These are phyloP conservation scores for Dryoscopus gambensis DNA, from an alignment of 2,113 vertebrate genomes.

Conservation along the genomic window DNA sequence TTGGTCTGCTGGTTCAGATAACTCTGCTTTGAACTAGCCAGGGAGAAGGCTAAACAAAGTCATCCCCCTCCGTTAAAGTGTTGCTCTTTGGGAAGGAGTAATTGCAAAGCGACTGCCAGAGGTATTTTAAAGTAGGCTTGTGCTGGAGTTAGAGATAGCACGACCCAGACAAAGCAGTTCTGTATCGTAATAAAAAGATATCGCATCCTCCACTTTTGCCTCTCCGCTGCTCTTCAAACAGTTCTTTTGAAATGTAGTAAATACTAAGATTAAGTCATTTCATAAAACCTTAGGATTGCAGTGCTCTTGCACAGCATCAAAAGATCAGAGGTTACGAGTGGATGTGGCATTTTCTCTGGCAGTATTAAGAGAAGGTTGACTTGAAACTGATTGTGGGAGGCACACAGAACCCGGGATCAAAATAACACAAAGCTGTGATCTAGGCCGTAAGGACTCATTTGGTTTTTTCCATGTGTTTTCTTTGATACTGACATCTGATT, in stretches of 20 bases:
- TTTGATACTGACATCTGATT: conserved; percentile 40
- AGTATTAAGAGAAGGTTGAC: conserved; percentile 18
- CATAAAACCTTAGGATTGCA: conserved; percentile 50
- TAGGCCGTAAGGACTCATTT: not conserved
- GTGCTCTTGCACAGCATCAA: conserved; percentile 17
- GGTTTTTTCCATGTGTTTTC: not conserved
- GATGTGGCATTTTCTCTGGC: conserved; percentile 33
- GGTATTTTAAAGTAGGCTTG: conserved; percentile 13
- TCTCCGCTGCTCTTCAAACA: conserved; percentile 15
- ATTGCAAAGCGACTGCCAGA: conserved; percentile 25
- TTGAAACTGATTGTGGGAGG: not conserved
- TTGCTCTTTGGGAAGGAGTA: not conserved
- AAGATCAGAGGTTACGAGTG: conserved; percentile 40
- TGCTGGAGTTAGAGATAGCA: conserved; percentile 41
- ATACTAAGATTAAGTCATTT: conserved; percentile 59
- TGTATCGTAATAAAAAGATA: conserved; percentile 18
- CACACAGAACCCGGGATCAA: not conserved
- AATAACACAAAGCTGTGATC: conserved; percentile 31
- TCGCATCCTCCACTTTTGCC: not conserved
- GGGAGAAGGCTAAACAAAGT: not conserved
- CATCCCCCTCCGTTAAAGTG: not conserved
- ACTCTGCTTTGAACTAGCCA: not conserved
- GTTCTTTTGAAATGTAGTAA: conserved; percentile 50
- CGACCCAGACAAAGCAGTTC: conserved; percentile 3
- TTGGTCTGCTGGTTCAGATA: not conserved